A percentile compares a stretch with the other conserved stretches of the same genome.
Conservation (phyloP, 1,140 invertebrate genomes). For the Neelides sp. region DNA sequence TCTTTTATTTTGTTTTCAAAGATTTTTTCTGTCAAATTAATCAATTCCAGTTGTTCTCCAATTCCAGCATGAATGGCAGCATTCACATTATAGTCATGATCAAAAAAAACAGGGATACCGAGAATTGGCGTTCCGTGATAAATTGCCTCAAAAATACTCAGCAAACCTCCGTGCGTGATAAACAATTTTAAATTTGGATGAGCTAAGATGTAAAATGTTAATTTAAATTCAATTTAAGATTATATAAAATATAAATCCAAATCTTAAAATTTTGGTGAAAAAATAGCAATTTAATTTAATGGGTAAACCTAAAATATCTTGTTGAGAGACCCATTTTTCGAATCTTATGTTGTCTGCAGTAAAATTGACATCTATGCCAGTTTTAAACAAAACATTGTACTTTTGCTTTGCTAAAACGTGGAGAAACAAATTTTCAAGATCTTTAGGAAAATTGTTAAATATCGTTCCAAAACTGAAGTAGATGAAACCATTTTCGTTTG, state of each 20-base stretch:
- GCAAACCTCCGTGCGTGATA: constrained; percentile 10
- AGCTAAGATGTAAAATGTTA: too few species aligned
- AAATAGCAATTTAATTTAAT: too few species aligned
- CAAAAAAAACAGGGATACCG: too few species aligned
- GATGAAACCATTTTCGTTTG: constrained; percentile 45
- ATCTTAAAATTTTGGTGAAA: too few species aligned
- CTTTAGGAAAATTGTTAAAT: constrained; percentile 15
- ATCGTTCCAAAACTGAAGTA: constrained; percentile 54
- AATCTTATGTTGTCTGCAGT: constrained; percentile 47
- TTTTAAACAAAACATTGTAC: constrained; percentile 54
- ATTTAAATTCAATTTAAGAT: too few species aligned
- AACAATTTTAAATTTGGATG: constrained; percentile 12
- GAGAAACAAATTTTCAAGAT: constrained; percentile 8
- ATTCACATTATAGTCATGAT: too few species aligned
- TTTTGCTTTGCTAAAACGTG: constrained; percentile 35
- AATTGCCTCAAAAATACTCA: constrained; percentile 5
- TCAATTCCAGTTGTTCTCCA: too few species aligned
- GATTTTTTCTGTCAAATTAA: too few species aligned
- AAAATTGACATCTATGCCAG: constrained; percentile 22
- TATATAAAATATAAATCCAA: too few species aligned
- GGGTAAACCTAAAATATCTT: constrained; percentile 36
- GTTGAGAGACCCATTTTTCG: constrained; percentile 55
- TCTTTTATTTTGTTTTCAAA: too few species aligned
- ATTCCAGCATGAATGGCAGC: too few species aligned
- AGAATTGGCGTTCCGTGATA: constrained; percentile 14